Evolutionary conservation across 2,888 invertebrate species (phyloP), one percentile per base, ranked within the genome.

Genomic region (Acronicta leporina): DNA sequence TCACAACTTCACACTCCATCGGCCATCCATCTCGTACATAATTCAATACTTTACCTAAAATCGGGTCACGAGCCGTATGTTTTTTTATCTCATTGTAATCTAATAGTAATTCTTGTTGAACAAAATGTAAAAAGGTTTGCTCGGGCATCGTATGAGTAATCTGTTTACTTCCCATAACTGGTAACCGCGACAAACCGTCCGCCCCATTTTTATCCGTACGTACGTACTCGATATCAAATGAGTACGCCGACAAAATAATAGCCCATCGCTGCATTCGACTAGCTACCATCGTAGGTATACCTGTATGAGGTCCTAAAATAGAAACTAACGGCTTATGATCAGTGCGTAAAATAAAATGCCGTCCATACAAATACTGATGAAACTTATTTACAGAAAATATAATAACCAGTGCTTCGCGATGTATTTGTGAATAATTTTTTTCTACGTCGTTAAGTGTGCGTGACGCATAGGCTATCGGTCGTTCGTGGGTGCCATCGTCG

Each of bases 261-360:
- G 68, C 75, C 65, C 66, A 65, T 3, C 71, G 53, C 16, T 67
- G 63, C 56, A 75, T 55, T 0, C 73, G 43, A 27, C 68, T 68
- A 11, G 77, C 71, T 10, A 61, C 48, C 60, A 62, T 69, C 8
- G 48, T 56, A 3, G 74, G 71, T 27, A 38, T 38, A 5, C 38
- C 38, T n/a, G 38, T n/a, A 38, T 38, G 38, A 44, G 44, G 44
- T 0, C 44, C 44, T n/a, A 25, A 44, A 6, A 44, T 44, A n/a
- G 44, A 44, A n/a, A 44, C 44, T n/a, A 44, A 44, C 5, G 44
- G 44, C n/a, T 44, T 44, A 27, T 44, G 44, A 7, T 44, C 44
- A 6, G 25, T 44, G 0, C 44, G 25, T 44, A 44, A 44, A 44
- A 44, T 20, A 44, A 44, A 44, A 44, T 44, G 44, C 8, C 20